Evolutionary conservation across 2,888 invertebrate genomes (phyloP).

Genomic region (Marronus borbonicus): DNA sequence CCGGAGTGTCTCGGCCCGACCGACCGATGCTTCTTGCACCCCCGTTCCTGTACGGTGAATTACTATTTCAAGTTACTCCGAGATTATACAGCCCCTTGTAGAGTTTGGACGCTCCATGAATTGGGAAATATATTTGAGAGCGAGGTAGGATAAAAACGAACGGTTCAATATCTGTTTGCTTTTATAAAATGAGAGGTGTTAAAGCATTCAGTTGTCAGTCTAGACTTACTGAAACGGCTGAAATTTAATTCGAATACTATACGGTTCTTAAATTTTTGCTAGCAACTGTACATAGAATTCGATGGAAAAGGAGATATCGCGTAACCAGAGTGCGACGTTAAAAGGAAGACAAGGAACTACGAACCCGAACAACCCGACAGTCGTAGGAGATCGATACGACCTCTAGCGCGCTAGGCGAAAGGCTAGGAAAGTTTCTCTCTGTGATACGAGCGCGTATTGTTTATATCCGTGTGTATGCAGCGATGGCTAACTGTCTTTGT

Average conservation of each 20-base stretch:
- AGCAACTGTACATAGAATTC: slow-evolving; percentile 28
- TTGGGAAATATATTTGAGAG: too few relatives aligned
- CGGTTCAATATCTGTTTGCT: too few relatives aligned
- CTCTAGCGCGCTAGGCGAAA: slow-evolving; percentile 67
- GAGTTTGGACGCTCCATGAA: too few relatives aligned
- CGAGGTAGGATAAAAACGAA: too few relatives aligned
- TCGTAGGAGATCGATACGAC: slow-evolving; percentile 68
- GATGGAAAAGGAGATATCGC: slow-evolving; percentile 62
- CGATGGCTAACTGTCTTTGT: slow-evolving; percentile 61
- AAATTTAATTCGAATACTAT: too few relatives aligned
- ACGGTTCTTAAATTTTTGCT: neutral
- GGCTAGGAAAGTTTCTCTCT: slow-evolving; percentile 23
- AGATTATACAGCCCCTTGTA: slow-evolving; percentile 50
- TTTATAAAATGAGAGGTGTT: too few relatives aligned
- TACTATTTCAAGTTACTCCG: slow-evolving; percentile 48
- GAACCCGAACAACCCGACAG: slow-evolving; percentile 51
- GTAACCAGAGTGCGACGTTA: slow-evolving; percentile 61
- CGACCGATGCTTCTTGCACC: slow-evolving; percentile 7
- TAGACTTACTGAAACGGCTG: too few relatives aligned
- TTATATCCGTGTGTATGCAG: neutral
- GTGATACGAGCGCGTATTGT: too few relatives aligned
- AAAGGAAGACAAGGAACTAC: slow-evolving; percentile 56
- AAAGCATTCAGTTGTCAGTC: too few relatives aligned
- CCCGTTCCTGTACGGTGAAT: slow-evolving; percentile 47
- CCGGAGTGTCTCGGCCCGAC: slow-evolving; percentile 2